phyloP scores from a whole-genome alignment of 2,888 invertebrate genomes.

The Busseola fusca region DNA sequence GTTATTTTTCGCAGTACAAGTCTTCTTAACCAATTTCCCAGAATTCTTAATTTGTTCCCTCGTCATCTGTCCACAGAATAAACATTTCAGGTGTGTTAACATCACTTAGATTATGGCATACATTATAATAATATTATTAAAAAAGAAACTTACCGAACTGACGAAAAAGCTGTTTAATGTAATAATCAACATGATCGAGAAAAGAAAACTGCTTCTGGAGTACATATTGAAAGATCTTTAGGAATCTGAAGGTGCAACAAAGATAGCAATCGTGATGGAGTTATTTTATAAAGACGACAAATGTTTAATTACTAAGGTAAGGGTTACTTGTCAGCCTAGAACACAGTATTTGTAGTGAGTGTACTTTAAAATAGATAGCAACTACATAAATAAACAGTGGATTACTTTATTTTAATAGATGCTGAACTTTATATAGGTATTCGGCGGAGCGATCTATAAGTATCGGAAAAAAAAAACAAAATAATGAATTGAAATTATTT shows the following conservation, averaged over 20 bases:
- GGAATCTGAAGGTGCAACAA: conserved; percentile 22
- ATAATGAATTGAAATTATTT: conserved; percentile 56
- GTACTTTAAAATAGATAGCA: conserved; percentile 9
- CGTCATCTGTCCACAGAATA: conserved; percentile 67
- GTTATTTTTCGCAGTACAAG: conserved; percentile 71
- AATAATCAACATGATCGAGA: conserved; percentile 25
- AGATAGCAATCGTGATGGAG: conserved; percentile 11
- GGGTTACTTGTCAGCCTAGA: conserved; percentile 38
- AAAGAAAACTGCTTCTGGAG: conserved; percentile 16
- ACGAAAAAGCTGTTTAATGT: conserved; percentile 27
- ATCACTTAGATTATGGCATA: background rate
- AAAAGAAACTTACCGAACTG: conserved; percentile 48
- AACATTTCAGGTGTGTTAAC: background rate
- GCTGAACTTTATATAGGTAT: conserved; percentile 11
- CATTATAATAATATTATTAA: background rate
- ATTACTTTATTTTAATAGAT: conserved; percentile 8
- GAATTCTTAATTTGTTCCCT: conserved; percentile 73
- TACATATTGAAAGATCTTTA: conserved; percentile 27
- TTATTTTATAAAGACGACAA: conserved; percentile 42
- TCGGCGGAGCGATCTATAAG: background rate
- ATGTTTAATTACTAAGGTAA: conserved; percentile 33
- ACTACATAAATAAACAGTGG: conserved; percentile 16
- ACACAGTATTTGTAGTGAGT: conserved; percentile 21
- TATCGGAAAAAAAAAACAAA: conserved; percentile 19
- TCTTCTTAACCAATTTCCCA: conserved; percentile 70